phyloP scores from a whole-genome alignment of 2,113 vertebrate species.

The Archocentrus centrarchus region DNA sequence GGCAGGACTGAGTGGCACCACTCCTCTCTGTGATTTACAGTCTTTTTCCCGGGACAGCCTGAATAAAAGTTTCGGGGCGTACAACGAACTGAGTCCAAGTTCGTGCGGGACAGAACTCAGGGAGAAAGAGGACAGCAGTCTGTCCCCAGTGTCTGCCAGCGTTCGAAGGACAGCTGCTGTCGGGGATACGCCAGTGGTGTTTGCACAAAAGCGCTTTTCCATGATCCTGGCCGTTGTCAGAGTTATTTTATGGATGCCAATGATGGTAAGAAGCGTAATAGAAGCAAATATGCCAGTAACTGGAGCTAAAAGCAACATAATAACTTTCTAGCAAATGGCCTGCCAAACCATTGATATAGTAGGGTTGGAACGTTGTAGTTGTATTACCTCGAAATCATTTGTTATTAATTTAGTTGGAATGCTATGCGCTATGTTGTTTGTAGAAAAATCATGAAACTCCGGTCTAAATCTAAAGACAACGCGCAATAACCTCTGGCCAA shows the following conservation, averaged over 20 bases:
- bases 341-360: background rate
- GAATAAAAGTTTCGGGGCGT: constrained; percentile 76
- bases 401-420: background rate
- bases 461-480: background rate
- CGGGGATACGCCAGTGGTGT: constrained; percentile 76
- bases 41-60: constrained; percentile 79
- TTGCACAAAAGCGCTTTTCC: constrained; percentile 95
- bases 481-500: background rate
- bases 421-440: background rate
- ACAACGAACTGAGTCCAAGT: constrained; percentile 69
- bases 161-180: constrained; percentile 43
- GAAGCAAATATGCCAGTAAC: background rate
- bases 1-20: constrained; percentile 72
- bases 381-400: background rate
- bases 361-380: background rate
- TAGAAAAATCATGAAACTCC: background rate
- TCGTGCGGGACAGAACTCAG: constrained; percentile 57
- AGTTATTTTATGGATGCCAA: constrained; percentile 93
- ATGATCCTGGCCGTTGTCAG: constrained; percentile 90
- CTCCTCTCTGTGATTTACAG: constrained; percentile 71
- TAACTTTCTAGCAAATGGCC: background rate
- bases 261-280: constrained; percentile 88
- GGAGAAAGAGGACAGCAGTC: constrained; percentile 55
- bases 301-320: background rate
- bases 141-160: constrained; percentile 52